A percentile compares a stretch with the other conserved stretches of the same genome.
phyloP scores from a whole-genome alignment of 2,797 vertebrate genomes.

The Gouania willdenowi region DNA sequence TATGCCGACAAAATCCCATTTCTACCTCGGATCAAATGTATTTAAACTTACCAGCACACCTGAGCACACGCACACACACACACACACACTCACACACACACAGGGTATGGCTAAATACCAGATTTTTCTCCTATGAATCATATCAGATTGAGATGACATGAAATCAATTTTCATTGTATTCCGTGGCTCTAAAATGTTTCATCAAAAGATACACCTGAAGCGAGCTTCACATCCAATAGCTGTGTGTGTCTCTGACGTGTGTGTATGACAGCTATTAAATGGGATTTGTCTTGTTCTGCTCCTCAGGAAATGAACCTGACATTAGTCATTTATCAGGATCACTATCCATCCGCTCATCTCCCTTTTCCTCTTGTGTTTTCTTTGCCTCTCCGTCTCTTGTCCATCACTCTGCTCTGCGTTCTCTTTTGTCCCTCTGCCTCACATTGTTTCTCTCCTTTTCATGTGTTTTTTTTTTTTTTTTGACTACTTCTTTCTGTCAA shows the following conservation, averaged over 20 bases:
- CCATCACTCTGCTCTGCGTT: neutral
- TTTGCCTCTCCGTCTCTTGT: slow-evolving; percentile 1
- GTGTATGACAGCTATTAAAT: slow-evolving; percentile 56
- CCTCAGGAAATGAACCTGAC: slow-evolving; percentile 65
- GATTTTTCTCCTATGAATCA: slow-evolving; percentile 48
- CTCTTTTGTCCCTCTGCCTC: neutral
- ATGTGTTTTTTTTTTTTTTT: too few relatives aligned
- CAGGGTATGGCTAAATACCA: slow-evolving; percentile 34
- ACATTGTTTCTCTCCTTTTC: neutral
- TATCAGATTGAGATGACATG: slow-evolving; percentile 42
- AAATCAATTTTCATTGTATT: slow-evolving; percentile 56
- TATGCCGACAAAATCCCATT: slow-evolving; percentile 57
- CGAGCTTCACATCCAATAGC: slow-evolving; percentile 6
- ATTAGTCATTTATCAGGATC: slow-evolving; percentile 59
- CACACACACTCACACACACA: neutral
- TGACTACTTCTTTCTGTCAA: too few relatives aligned
- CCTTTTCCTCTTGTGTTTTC: slow-evolving; percentile 14
- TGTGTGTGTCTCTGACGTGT: slow-evolving; percentile 1
- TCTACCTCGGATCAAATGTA: slow-evolving; percentile 35
- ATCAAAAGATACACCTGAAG: slow-evolving; percentile 29
- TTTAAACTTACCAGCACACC: slow-evolving; percentile 44
- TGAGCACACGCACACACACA: slow-evolving; percentile 7
- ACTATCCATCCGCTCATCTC: slow-evolving; percentile 33
- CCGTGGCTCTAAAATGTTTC: slow-evolving; percentile 39
- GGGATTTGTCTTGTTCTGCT: slow-evolving; percentile 57